Conservation (phyloP, 2,888 invertebrate genomes). For the Nemotelus nigrinus region DNA sequence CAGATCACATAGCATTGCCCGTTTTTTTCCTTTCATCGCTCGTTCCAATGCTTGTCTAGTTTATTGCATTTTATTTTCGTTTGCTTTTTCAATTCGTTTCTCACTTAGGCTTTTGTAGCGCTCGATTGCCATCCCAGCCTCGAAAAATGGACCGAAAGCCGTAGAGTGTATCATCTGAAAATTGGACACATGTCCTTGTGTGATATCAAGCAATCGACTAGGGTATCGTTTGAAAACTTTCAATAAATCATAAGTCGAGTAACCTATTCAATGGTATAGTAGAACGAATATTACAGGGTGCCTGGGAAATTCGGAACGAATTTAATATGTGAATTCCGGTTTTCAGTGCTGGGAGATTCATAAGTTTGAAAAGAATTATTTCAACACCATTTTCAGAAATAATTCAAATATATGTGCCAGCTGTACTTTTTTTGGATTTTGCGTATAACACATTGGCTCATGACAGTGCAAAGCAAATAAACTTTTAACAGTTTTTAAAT, state of each 20-base stretch:
- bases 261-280: background rate
- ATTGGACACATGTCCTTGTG: conserved; percentile 50
- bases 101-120: background rate
- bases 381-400: background rate
- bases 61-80: conserved; percentile 44
- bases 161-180: conserved; percentile 47
- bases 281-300: too few species aligned
- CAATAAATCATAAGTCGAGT: conserved; percentile 47
- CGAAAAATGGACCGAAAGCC: conserved; percentile 28
- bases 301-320: too few species aligned
- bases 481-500: too few species aligned
- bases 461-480: too few species aligned
- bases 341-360: background rate
- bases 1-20: conserved; percentile 43
- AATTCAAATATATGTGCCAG: background rate
- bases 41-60: conserved; percentile 16
- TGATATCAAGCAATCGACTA: conserved; percentile 48
- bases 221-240: conserved; percentile 47
- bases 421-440: too few species aligned
- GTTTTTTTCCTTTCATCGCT: background rate
- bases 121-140: background rate
- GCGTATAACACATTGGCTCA: too few species aligned
- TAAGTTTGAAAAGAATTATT: background rate
- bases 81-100: conserved; percentile 27
- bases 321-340: too few species aligned